Evolutionary conservation across 2,113 vertebrate genomes (phyloP).

Genomic region (Microcebus griseorufus): DNA sequence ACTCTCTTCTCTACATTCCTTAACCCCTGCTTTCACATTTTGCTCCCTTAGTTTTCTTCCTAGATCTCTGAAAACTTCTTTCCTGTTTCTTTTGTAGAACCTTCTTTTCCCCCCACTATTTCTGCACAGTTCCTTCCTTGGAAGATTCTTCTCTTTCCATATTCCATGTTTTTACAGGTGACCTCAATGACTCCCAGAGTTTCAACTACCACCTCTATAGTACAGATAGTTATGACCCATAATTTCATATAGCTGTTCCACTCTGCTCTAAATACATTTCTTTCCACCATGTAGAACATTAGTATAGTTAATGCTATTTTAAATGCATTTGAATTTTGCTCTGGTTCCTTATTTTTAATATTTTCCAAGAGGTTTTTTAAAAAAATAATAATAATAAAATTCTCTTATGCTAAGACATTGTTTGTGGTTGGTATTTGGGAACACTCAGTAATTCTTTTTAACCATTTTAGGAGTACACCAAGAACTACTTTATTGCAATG

Average conservation of each 20-base stretch:
- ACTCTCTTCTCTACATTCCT: background rate
- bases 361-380: background rate
- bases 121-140: background rate
- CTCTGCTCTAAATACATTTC: background rate
- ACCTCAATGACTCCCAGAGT: background rate
- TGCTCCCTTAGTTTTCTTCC: background rate
- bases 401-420: background rate
- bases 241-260: background rate
- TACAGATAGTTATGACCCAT: background rate
- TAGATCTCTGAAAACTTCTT: background rate
- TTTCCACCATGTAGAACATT: background rate
- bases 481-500: background rate
- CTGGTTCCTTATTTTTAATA: background rate
- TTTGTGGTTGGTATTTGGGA: background rate
- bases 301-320: background rate
- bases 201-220: background rate
- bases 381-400: background rate
- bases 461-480: background rate
- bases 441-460: background rate
- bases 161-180: background rate
- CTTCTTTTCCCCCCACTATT: background rate
- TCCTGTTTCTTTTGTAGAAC: background rate
- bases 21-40: background rate
- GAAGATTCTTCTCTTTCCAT: background rate
- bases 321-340: background rate